phyloP scores from a whole-genome alignment of 2,113 vertebrate species.

The Chrysemys picta region DNA sequence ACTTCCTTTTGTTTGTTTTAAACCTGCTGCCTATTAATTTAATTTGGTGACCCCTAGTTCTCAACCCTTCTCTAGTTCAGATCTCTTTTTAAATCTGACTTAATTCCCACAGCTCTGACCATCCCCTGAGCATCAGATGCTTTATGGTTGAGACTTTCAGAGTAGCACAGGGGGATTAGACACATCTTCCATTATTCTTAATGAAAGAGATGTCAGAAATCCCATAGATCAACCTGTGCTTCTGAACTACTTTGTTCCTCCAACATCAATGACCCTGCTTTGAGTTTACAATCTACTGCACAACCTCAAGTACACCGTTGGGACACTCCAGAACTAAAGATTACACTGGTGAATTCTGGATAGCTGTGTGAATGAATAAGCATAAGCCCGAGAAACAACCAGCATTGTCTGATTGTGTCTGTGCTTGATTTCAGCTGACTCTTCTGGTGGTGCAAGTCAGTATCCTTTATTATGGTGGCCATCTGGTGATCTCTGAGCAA shows the following conservation, averaged over 20 bases:
- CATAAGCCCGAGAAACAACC: accelerated
- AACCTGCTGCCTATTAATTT: too few relatives aligned
- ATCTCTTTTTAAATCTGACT: not conserved
- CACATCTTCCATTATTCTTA: not conserved
- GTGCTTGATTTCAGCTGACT: slow-evolving; percentile 82
- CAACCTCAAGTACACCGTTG: not conserved
- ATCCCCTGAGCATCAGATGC: not conserved
- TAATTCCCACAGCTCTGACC: not conserved
- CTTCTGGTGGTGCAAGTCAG: slow-evolving; percentile 90
- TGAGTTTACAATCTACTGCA: not conserved
- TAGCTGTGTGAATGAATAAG: not conserved
- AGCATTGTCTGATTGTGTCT: not conserved
- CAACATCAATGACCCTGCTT: not conserved
- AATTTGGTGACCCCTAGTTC: not conserved
- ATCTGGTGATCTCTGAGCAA: slow-evolving; percentile 90
- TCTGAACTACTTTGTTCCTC: not conserved
- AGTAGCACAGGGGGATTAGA: not conserved
- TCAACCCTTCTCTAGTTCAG: not conserved
- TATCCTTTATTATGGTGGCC: slow-evolving; percentile 94
- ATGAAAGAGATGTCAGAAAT: not conserved
- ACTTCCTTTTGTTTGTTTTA: too few relatives aligned
- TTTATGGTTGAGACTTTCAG: not conserved
- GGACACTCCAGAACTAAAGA: not conserved
- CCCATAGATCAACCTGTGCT: not conserved
- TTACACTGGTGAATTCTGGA: not conserved